Conservation (phyloP, 2,797 vertebrate species). For the Hephaestus fuliginosus region DNA sequence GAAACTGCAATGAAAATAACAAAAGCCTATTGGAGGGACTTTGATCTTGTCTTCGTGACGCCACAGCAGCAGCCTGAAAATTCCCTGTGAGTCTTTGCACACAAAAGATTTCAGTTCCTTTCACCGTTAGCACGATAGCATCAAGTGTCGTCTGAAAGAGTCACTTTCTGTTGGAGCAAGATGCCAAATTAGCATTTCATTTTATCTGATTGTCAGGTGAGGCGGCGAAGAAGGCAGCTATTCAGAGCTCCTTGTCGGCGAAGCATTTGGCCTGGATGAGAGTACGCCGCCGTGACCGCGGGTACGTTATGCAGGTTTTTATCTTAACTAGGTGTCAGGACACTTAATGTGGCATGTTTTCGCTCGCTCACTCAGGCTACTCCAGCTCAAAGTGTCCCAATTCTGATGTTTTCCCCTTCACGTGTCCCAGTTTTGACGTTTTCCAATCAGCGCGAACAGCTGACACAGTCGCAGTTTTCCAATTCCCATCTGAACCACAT, state of each 20-base stretch:
- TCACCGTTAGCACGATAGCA: constrained; percentile 53
- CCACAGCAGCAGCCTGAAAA: constrained; percentile 47
- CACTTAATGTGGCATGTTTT: not conserved
- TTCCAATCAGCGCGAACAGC: constrained; percentile 51
- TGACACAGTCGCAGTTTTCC: constrained; percentile 47
- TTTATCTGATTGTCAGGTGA: constrained; percentile 49
- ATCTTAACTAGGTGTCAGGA: constrained; percentile 23
- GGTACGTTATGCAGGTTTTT: not conserved
- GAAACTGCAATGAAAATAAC: constrained; percentile 53
- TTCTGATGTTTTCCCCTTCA: constrained; percentile 51
- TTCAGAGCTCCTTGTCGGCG: not conserved
- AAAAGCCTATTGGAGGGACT: constrained; percentile 55
- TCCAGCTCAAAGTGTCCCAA: constrained; percentile 35
- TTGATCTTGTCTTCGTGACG: constrained; percentile 61
- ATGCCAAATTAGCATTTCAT: constrained; percentile 51
- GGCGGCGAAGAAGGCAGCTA: constrained; percentile 6
- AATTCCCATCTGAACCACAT: constrained; percentile 24
- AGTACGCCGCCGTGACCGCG: not conserved
- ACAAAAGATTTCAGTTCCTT: constrained; percentile 25
- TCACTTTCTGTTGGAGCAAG: constrained; percentile 31
- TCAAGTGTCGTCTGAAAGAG: constrained; percentile 44
- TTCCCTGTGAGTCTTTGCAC: constrained; percentile 53
- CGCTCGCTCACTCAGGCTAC: constrained; percentile 9
- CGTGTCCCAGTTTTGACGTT: constrained; percentile 59
- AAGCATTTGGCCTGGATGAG: not conserved